Evolutionary conservation across 2,888 invertebrate species (phyloP), one percentile per base, ranked within the genome.

Genomic region (Melanargia galathea): DNA sequence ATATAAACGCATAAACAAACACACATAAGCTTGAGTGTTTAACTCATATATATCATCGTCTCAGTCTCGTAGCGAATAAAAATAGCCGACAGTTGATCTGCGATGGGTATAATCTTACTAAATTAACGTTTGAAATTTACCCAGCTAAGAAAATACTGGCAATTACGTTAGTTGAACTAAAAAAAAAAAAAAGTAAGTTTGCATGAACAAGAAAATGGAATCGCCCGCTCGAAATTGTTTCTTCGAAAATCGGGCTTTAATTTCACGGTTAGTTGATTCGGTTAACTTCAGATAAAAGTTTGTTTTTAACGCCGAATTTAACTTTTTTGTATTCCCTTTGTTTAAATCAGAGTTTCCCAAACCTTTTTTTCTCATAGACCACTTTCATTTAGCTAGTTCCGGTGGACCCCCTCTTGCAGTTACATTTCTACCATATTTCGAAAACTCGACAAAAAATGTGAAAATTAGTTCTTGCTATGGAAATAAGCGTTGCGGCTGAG

Each of bases 231-330:
- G 75, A 73, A 78, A 78, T 78, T 76, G 77, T 80, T 86, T 84
- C 84, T 77, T 66, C 73, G 85, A 82, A 86, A 71, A 77, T 74
- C 71, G 57, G 64, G 63, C 65, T 75, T 79, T 81, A 83, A 87
- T 87, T 87, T 87, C 83, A 87, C 79, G 86, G 80, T 81, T 80
- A 81, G 84, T 85, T 87, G 77, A 73, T 64, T 74, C 70, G 67
- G 72, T 64, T 74, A 68, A 73, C 70, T 64, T 68, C 64, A 63
- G 67, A 69, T 66, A 71, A 71, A 72, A 68, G 66, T 69, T 58
- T 63, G 45, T 64, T 60, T 20, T 16, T n/a, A 35, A 20, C 35
- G 33, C 20, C 20, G 6, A 52, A 20, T 52, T 52, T 33, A 1
- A 52, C 35, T 52, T 52, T 52, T 52, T 52, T 35, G 35, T 35